A percentile compares a stretch with the other conserved stretches of the same genome.
These are phyloP conservation scores for Boloria euphrosyne DNA, from an alignment of 2,888 invertebrate species.

Conservation along the genomic window DNA sequence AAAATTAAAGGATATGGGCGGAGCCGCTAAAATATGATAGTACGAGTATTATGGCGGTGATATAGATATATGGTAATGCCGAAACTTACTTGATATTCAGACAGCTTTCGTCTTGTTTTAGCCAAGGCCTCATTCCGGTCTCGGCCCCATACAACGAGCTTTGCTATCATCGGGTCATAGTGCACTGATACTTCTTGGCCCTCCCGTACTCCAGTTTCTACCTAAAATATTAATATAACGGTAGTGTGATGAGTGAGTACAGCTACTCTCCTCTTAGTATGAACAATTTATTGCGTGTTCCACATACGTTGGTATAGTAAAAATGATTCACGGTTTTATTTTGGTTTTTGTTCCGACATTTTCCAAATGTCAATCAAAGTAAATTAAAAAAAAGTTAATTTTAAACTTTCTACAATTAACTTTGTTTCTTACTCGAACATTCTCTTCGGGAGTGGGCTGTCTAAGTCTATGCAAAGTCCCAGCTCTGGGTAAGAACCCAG, in stretches of 20 bases:
- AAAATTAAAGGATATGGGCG: neutral
- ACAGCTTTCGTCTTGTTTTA: conserved; percentile 87
- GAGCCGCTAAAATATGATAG: no score
- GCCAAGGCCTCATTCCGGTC: conserved; percentile 91
- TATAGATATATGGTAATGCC: no score
- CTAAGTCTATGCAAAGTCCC: conserved; percentile 90
- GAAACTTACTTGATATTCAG: conserved; percentile 90
- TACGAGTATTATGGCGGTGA: no score
- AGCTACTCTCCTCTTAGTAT: no score
- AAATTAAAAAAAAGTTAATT: no score
- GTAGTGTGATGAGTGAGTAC: no score
- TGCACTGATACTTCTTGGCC: conserved; percentile 98
- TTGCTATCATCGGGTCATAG: conserved; percentile 99
- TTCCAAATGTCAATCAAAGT: no score
- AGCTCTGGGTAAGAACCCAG: conserved; percentile 96
- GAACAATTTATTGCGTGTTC: no score
- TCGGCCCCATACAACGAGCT: conserved; percentile 97
- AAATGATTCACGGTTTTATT: no score
- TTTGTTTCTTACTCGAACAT: conserved; percentile 81
- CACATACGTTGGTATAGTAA: no score
- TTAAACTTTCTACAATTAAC: no score
- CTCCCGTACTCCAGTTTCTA: conserved; percentile 94
- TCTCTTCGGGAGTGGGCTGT: conserved; percentile 84
- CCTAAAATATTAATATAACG: conserved; percentile 54
- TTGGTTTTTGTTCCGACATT: no score